Base-by-base conservation (phyloP, 1,140 invertebrate species). In the Artemia franciscana region DNA sequence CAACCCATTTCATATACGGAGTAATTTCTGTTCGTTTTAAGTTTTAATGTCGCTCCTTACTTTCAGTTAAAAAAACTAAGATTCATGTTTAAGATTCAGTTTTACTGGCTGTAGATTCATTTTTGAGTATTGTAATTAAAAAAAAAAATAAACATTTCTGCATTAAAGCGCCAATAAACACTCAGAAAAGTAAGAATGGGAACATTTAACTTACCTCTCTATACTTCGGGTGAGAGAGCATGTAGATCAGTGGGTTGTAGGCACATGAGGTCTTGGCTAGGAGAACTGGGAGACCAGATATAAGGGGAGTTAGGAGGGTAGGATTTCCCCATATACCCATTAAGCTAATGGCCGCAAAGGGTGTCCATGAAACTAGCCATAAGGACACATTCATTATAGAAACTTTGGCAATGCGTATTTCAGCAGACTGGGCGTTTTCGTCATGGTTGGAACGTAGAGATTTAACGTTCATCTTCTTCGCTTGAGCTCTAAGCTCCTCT, bases 381-480 rank as follows among this genome's bases (percentile, higher is more conserved):
- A 88, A 71, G 0, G 81, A 78, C 60, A 90, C 85, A 51, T 86
- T 89, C 72, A 83, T 85, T 67, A 89, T 73, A 26, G 86, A 85
- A 18, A 63, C 85, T 74, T 90, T 89, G 0, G 86, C 85, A 65
- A 89, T 88, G 58, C 84, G 76, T 58, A 89, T 80, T 73, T 90
- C 86, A 2, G 84, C 84, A 1, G 84, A 84, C 67, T 84, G 78
- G 62, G 75, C 72, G 61, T 79, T 79, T n/a, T 79, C 72, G 51
- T 80, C 76, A 57, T 82, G 79, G 66, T 87, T 87, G 28, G 82
- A 83, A 65, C 87, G 72, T 24, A 91, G 71, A 56, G 85, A 89
- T 63, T 89, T 86, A 0, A 91, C 86, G 67, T 91, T 91, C 88
- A 91, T 91, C 71, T 90, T 91, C 71, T 89, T 90, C 0, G 87